Evolutionary conservation across 2,888 invertebrate genomes (phyloP).

Genomic region (Achlya flavicornis): DNA sequence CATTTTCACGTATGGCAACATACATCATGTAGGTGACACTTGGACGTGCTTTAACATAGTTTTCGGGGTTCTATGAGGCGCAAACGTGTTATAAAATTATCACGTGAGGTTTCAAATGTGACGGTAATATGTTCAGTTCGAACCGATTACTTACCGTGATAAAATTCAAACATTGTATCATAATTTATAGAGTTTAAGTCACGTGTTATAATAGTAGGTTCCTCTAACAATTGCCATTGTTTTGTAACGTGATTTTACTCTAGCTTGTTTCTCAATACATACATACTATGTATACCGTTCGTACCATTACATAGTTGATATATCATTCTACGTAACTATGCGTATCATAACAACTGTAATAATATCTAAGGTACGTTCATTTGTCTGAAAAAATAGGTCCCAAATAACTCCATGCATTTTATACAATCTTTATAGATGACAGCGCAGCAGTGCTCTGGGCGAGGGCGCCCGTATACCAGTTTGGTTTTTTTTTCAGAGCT

Average conservation of each 20-base stretch:
- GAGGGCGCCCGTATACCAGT: too few species aligned
- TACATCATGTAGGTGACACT: constrained; percentile 19
- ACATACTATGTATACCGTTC: constrained; percentile 15
- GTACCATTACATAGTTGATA: constrained; percentile 19
- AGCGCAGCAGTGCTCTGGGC: too few species aligned
- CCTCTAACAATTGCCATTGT: constrained; percentile 53
- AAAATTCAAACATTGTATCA: constrained; percentile 31
- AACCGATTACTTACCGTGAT: constrained; percentile 28
- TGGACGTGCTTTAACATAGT: constrained; percentile 36
- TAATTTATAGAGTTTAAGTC: constrained; percentile 33
- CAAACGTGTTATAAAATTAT: constrained; percentile 34
- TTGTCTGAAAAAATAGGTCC: background rate
- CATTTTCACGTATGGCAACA: constrained; percentile 25
- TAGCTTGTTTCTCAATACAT: constrained; percentile 41
- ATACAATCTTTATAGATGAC: too few species aligned
- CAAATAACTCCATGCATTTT: too few species aligned
- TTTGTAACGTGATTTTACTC: constrained; percentile 37
- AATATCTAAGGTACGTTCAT: background rate
- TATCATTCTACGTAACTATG: background rate
- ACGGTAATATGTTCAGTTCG: constrained; percentile 17
- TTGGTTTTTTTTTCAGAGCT: too few species aligned
- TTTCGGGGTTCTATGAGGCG: constrained; percentile 25
- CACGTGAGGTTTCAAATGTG: constrained; percentile 24
- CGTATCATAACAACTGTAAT: background rate
- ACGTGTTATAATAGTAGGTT: constrained; percentile 32